These are phyloP conservation scores for Urophycis tenuis DNA, from an alignment of 2,797 vertebrate genomes.

Conservation along the genomic window DNA sequence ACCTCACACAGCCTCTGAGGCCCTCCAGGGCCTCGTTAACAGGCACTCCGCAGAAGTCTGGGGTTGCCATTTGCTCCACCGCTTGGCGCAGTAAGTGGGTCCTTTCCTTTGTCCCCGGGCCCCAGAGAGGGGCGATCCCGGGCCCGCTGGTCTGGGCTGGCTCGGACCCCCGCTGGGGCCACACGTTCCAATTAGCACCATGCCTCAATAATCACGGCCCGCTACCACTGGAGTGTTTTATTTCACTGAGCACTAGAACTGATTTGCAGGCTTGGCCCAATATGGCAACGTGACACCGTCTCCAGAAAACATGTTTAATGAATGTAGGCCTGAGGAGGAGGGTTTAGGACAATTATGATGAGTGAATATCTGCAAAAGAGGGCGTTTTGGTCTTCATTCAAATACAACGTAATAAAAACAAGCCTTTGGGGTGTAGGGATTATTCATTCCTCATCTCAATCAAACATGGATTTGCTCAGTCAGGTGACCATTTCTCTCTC, in stretches of 20 bases:
- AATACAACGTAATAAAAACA: conserved; percentile 12
- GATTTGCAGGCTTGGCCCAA: conserved; percentile 37
- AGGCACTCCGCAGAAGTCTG: conserved; percentile 18
- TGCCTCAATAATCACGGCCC: conserved; percentile 52
- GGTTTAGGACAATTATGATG: conserved; percentile 20
- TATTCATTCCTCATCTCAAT: conserved; percentile 16
- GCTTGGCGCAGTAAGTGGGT: conserved; percentile 17
- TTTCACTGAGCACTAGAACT: conserved; percentile 49
- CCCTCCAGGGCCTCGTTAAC: conserved; percentile 34
- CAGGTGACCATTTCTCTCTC: conserved; percentile 17
- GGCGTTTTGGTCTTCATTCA: conserved; percentile 19
- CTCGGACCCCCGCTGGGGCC: conserved; percentile 29
- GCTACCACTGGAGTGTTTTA: conserved; percentile 39
- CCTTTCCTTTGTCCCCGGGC: conserved; percentile 28
- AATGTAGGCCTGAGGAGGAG: conserved; percentile 4
- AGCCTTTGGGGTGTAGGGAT: conserved; percentile 1
- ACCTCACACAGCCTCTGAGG: conserved; percentile 25
- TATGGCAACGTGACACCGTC: conserved; percentile 22
- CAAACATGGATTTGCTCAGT: neutral
- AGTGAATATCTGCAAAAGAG: conserved; percentile 11
- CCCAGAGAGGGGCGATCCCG: conserved; percentile 38
- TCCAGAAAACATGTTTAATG: conserved; percentile 17
- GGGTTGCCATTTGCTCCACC: conserved; percentile 26
- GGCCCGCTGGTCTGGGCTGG: conserved; percentile 23
- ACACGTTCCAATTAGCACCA: conserved; percentile 49